Evolutionary conservation across 2,113 vertebrate genomes (phyloP), one percentile per base, ranked within the genome.

Genomic region (Sinocyclocheilus grahami): DNA sequence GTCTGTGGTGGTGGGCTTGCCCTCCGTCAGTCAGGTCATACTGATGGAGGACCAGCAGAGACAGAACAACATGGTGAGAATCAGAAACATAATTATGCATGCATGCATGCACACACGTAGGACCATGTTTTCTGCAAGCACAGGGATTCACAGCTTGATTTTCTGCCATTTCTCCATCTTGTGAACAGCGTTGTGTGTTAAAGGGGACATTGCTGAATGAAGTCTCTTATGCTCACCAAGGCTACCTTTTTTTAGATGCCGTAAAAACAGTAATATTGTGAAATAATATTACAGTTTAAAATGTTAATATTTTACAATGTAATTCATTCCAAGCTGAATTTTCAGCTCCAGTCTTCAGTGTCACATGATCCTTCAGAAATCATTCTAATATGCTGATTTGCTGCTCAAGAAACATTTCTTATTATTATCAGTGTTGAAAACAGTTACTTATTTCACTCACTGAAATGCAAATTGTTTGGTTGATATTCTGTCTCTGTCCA

Each of bases 41-140:
- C 95, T 97, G 91, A 95, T 97, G 95, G 97, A 97, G 87, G 97
- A 97, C 87, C 95, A 96, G 58, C 96, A 97, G 89, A 96, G 96
- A 86, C 95, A 96, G 33, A 96, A 95, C 92, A 96, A 94, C 90
- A 94, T 97, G 96, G 97, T 97, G 95, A 96, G 96, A 74, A 75
- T 85, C 78, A 85, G 63, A 58, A 39, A 84, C 37, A 75, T 27
- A 78, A 71, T 62, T 76, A 67, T 60, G 24, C 37, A 74, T 51
- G 24, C 55, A 63, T 62, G 75, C 33, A 82, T 27, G 46, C 22
- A 86, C 51, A 75, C 63, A 83, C 37, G 39, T 53, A 53, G 63
- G 77, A 63, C 46, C n/a, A 48, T 20, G 20, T 30, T 30, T 27
- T 8, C 22, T 51, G 42, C 37, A 63, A 67, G 72, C 51, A 84